Percentiles rank a stretch among this genome's conserved stretches.
Evolutionary conservation across 2,113 vertebrate genomes (phyloP).

Genomic region (Gopherus flavomarginatus): DNA sequence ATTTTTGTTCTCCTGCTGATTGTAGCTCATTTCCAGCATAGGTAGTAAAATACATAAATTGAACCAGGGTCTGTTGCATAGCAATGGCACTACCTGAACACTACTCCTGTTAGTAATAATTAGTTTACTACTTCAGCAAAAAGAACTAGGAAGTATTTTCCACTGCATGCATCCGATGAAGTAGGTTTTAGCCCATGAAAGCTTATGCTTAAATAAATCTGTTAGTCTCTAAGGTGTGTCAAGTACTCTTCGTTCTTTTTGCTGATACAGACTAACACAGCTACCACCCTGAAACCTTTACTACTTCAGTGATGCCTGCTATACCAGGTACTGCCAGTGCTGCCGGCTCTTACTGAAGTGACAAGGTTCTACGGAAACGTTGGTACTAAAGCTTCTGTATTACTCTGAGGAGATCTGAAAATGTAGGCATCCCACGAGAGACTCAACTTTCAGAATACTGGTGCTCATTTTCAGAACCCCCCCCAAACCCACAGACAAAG

Average conservation of each 20-base stretch:
- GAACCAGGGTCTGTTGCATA: slow-evolving; percentile 15
- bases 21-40: neutral
- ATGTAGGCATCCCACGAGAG: neutral
- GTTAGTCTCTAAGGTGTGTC: too few relatives aligned
- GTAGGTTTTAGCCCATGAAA: too few relatives aligned
- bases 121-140: neutral
- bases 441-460: fast-evolving
- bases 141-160: too few relatives aligned
- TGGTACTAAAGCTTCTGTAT: neutral
- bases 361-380: neutral
- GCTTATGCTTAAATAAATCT: too few relatives aligned
- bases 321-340: slow-evolving; percentile 9
- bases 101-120: neutral
- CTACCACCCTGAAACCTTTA: neutral
- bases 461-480: too few relatives aligned
- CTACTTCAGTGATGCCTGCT: neutral
- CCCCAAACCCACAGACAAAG: neutral
- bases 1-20: too few relatives aligned
- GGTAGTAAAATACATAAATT: neutral
- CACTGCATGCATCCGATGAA: too few relatives aligned
- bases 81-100: neutral
- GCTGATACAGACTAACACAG: too few relatives aligned
- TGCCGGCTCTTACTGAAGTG: neutral
- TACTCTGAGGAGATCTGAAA: neutral
- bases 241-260: too few relatives aligned